phyloP scores from a whole-genome alignment of 2,888 invertebrate genomes.

The Apamea epomidion region DNA sequence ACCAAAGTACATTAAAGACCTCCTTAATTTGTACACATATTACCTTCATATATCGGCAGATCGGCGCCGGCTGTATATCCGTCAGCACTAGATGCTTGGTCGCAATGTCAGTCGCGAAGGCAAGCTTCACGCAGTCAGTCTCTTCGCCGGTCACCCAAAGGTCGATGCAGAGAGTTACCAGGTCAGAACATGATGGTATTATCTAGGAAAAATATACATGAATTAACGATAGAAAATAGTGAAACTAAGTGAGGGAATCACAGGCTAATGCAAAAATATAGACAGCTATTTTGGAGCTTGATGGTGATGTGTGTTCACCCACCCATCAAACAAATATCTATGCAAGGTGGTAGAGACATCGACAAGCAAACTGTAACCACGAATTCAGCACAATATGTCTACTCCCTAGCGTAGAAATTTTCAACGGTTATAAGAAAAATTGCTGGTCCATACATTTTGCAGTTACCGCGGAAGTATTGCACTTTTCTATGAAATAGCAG shows the following conservation, averaged over 20 bases:
- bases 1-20: neutral
- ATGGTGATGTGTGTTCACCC: neutral
- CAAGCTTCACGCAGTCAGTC: slow-evolving; percentile 95
- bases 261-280: neutral
- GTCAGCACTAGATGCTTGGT: slow-evolving; percentile 95
- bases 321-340: neutral
- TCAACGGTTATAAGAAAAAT: too few relatives aligned
- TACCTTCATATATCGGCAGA: slow-evolving; percentile 97
- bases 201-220: slow-evolving; percentile 79
- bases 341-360: too few relatives aligned
- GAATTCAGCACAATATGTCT: neutral
- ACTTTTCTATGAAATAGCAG: too few relatives aligned
- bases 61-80: slow-evolving; percentile 97
- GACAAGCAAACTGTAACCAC: neutral
- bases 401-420: too few relatives aligned
- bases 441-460: too few relatives aligned
- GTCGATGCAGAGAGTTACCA: slow-evolving; percentile 96
- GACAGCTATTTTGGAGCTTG: neutral
- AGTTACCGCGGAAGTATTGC: too few relatives aligned
- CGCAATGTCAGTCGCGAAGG: slow-evolving; percentile 97
- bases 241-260: neutral
- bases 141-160: slow-evolving; percentile 97
- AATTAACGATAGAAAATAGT: neutral
- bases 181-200: slow-evolving; percentile 94
- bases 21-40: too few relatives aligned